Evolutionary conservation across 1,140 invertebrate genomes (phyloP).

Genomic region (Myzus persicae): DNA sequence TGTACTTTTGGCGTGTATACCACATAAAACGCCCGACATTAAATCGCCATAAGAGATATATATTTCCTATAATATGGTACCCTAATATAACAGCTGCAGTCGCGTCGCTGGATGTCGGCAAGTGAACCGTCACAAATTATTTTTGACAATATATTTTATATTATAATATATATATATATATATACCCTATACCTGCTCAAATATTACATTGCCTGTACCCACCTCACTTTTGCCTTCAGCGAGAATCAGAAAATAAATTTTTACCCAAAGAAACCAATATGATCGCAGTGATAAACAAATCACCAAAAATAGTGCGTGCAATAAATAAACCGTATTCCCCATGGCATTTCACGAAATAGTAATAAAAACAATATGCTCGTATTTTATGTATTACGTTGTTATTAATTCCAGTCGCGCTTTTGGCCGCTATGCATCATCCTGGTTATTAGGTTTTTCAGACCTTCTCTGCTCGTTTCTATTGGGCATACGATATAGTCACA

Average conservation of each 20-base stretch:
- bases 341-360: conserved; percentile 30
- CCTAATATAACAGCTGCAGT: not conserved
- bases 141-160: conserved; percentile 23
- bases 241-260: conserved; percentile 36
- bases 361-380: conserved; percentile 55
- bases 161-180: not conserved
- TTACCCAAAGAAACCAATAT: conserved; percentile 38
- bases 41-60: not conserved
- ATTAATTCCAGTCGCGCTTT: conserved; percentile 48
- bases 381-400: conserved; percentile 53
- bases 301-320: conserved; percentile 38
- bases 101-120: not conserved
- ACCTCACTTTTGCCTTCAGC: not conserved
- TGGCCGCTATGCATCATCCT: conserved; percentile 12
- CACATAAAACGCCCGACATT: not conserved
- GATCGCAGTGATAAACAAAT: conserved; percentile 44
- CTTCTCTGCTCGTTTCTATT: not conserved
- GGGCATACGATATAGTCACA: not conserved
- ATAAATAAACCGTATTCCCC: conserved; percentile 43
- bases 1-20: not conserved
- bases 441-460: conserved; percentile 30
- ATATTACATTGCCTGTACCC: not conserved
- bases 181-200: not conserved
- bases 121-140: conserved; percentile 47
- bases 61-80: not conserved